A percentile compares a stretch with the other conserved stretches of the same genome.
These are phyloP conservation scores for Sanderia malayensis DNA, from an alignment of 30 jellyfish, hydroid and myxozoan species.

Conservation along the genomic window DNA sequence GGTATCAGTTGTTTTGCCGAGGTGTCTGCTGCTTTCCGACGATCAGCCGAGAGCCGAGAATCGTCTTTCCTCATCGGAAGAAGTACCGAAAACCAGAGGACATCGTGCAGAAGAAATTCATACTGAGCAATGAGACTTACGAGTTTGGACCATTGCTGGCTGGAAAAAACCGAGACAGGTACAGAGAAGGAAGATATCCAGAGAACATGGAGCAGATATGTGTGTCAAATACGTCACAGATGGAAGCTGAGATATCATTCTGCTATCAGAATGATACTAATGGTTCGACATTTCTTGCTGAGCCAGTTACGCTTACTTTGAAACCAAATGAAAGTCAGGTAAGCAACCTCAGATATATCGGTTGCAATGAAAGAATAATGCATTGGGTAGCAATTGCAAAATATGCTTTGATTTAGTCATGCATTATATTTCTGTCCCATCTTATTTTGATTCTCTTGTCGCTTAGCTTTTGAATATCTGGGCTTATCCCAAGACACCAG, in stretches of 20 bases:
- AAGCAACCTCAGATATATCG: too few species aligned
- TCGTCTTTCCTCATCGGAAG: constrained; percentile 92
- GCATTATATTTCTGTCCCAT: not conserved
- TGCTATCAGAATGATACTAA: constrained; percentile 79
- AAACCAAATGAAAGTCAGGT: constrained; percentile 93
- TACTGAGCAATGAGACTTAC: constrained; percentile 69
- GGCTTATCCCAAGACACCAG: constrained; percentile 99
- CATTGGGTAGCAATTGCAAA: too few species aligned
- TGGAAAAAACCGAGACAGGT: constrained; percentile 95
- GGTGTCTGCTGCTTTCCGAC: constrained; percentile 94
- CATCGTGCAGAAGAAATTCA: constrained; percentile 75
- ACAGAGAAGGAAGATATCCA: constrained; percentile 95
- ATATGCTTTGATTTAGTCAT: too few species aligned
- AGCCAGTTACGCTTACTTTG: constrained; percentile 64
- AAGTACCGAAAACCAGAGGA: constrained; percentile 82
- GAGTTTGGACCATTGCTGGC: constrained; percentile 97
- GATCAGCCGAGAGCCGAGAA: constrained; percentile 91
- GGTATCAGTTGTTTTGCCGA: constrained; percentile 90
- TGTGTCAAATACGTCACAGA: constrained; percentile 74
- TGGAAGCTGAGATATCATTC: constrained; percentile 88
- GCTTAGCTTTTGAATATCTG: constrained; percentile 72
- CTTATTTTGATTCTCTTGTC: not conserved
- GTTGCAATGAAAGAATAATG: too few species aligned
- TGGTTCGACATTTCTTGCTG: constrained; percentile 86
- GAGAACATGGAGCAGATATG: constrained; percentile 92